Conservation (phyloP, 2,797 vertebrate species). For the Nothura maculosa region DNA sequence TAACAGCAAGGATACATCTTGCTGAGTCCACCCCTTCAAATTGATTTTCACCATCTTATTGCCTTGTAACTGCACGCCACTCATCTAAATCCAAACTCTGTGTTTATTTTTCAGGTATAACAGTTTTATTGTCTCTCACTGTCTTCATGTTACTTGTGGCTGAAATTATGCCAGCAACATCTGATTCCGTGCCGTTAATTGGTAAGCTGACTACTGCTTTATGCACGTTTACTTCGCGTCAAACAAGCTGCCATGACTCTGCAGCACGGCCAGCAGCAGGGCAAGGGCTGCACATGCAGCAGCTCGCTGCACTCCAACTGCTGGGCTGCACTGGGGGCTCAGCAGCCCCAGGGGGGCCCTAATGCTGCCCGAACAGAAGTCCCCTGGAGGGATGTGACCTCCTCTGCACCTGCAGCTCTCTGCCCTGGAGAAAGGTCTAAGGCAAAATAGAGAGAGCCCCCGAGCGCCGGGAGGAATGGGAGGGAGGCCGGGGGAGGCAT, state of each 20-base stretch:
- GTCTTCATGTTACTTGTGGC: slow-evolving; percentile 97
- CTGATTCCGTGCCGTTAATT: slow-evolving; percentile 95
- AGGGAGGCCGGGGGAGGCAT: not conserved
- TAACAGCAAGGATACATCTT: not conserved
- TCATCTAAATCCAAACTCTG: not conserved
- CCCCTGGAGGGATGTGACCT: not conserved
- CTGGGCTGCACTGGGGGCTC: not conserved
- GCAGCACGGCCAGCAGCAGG: not conserved
- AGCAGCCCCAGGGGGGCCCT: not conserved
- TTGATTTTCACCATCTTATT: not conserved
- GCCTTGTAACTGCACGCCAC: not conserved
- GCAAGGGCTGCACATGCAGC: not conserved
- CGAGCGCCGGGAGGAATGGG: not conserved
- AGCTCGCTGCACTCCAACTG: not conserved
- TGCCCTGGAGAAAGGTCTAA: not conserved
- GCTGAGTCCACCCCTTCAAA: not conserved
- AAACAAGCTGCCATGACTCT: not conserved
- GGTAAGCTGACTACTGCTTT: slow-evolving; percentile 81
- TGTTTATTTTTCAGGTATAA: slow-evolving; percentile 88
- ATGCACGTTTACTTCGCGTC: not conserved
- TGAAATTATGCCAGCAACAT: slow-evolving; percentile 96
- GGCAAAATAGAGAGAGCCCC: not conserved
- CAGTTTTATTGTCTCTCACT: slow-evolving; percentile 93
- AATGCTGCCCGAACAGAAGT: not conserved
- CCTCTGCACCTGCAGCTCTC: not conserved